phyloP scores from a whole-genome alignment of 2,888 invertebrate genomes.

The Anagyrus pseudococci region DNA sequence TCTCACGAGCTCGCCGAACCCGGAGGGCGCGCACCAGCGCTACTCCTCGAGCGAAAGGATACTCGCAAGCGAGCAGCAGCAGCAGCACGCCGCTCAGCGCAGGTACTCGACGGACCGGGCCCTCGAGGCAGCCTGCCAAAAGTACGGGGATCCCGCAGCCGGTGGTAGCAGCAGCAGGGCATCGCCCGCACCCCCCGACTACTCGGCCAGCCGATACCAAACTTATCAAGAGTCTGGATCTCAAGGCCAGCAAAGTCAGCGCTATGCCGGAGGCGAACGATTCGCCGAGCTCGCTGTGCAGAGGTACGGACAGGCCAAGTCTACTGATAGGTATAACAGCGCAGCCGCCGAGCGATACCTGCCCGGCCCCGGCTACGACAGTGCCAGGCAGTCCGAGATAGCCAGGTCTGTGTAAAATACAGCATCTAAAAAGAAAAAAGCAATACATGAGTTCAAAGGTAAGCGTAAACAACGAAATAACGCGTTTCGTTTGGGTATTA shows the following conservation, averaged over 20 bases:
- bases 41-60: constrained; percentile 54
- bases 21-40: constrained; percentile 51
- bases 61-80: constrained; percentile 28
- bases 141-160: too few species aligned
- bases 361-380: constrained; percentile 30
- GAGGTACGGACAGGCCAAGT: constrained; percentile 50
- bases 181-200: constrained; percentile 48
- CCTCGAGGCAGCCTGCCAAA: constrained; percentile 51
- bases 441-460: too few species aligned
- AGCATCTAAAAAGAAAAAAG: background rate
- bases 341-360: constrained; percentile 49
- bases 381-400: constrained; percentile 31
- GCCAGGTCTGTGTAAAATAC: constrained; percentile 36
- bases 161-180: constrained; percentile 44
- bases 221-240: constrained; percentile 46
- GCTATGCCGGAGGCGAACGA: constrained; percentile 50
- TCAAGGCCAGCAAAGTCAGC: constrained; percentile 39
- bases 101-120: constrained; percentile 48
- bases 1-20: constrained; percentile 52
- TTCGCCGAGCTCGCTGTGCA: constrained; percentile 54
- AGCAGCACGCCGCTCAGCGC: constrained; percentile 28
- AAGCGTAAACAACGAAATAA: too few species aligned
- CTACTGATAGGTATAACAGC: constrained; percentile 48
- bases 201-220: constrained; percentile 46
- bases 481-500: background rate